Base-by-base conservation (phyloP, 2,888 invertebrate genomes). In the Taenaris catops region DNA sequence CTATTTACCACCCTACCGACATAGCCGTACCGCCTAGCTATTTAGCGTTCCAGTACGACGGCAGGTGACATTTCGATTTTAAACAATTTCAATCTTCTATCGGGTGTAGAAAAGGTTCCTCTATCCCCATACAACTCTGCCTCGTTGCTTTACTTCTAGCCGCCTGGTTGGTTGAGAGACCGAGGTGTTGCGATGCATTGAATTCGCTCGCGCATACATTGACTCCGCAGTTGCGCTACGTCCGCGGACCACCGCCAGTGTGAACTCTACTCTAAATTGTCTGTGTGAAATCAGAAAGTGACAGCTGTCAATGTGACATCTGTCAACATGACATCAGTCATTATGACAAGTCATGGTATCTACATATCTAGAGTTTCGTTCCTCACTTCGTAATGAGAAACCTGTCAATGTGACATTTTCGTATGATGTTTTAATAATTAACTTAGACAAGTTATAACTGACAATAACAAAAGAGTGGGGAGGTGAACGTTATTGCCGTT, bases 211-310 rank as follows among this genome's bases (percentile, higher is more conserved):
- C 92, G 31, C 88, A 93, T 55, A 92, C 93, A 0, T 75, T 95
- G 20, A 91, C 92, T n/a, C 94, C 95, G 2, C 94, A 94, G 58
- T 83, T 95, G 36, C 91, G 93, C 52, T 95, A 95, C 68, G 90
- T 94, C n/a, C 90, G 92, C 41, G 94, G 94, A 44, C 94, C 94
- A 5, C 95, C 94, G 8, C 95, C 95, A 7, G 61, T 60, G 53
- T 58, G 56, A 54, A 41, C 37, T 24, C 40, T 23, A 24, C 36
- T 9, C 38, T 20, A 34, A 14, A 10, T 12, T 11, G 8, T 2
- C 8, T 10, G 24, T 32, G 29, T 36, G 21, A 23, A 8, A 17
- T 27, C 8, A n/a, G 4, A 3, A 14, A 3, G 6, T 27, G 18
- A 36, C 24, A 25, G 26, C 20, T 17, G 20, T 26, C 16, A 35